Percentiles rank a stretch among this genome's conserved stretches.
phyloP scores from a whole-genome alignment of 2,113 vertebrate genomes.

The Lontra canadensis region DNA sequence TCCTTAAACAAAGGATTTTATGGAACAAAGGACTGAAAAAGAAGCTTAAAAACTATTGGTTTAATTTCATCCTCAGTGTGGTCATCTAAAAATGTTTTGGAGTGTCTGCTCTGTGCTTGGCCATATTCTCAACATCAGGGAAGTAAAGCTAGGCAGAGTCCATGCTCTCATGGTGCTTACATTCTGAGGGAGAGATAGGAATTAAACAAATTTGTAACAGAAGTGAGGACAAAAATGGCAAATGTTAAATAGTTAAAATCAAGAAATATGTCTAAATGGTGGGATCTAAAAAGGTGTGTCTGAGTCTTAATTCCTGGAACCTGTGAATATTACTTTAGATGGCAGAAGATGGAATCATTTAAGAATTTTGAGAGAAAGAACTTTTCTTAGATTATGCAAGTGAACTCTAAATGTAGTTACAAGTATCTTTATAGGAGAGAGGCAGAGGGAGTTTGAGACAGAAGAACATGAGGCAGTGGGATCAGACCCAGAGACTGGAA shows the following conservation, averaged over 20 bases:
- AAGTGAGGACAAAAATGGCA: background rate
- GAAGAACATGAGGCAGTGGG: background rate
- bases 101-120: background rate
- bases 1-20: background rate
- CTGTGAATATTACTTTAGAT: background rate
- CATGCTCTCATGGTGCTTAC: background rate
- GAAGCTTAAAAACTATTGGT: background rate
- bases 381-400: background rate
- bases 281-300: background rate
- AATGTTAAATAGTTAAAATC: background rate
- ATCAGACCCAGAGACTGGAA: background rate
- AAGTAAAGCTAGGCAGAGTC: background rate
- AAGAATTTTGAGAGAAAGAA: background rate
- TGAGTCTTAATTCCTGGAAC: background rate
- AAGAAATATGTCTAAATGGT: background rate
- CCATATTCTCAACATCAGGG: background rate
- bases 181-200: background rate
- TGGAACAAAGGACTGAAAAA: background rate
- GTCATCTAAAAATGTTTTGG: background rate
- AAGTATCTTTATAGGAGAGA: background rate
- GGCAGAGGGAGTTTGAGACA: background rate
- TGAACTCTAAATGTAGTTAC: background rate
- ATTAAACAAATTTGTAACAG: background rate
- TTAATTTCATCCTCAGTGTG: background rate
- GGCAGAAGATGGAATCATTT: background rate